phyloP scores from a whole-genome alignment of 2,888 invertebrate species.

The Rhamnusium bicolor region DNA sequence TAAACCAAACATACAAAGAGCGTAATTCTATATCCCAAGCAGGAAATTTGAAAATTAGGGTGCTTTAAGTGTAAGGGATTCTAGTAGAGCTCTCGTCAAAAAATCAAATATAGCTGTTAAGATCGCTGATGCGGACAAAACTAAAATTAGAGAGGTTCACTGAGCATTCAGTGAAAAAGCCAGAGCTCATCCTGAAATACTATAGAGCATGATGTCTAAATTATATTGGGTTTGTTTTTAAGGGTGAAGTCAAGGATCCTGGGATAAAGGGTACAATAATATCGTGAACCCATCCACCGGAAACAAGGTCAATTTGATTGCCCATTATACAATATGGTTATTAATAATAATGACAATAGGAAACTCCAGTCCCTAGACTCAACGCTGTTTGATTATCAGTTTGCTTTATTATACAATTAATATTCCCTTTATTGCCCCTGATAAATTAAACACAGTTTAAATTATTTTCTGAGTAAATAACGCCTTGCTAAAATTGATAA shows the following conservation, averaged over 20 bases:
- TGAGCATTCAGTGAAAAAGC: constrained; percentile 20
- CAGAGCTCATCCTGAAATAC: constrained; percentile 23
- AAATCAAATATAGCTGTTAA: constrained; percentile 25
- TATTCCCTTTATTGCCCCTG: constrained; percentile 10
- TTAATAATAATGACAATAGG: constrained; percentile 30
- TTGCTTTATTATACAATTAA: constrained; percentile 23
- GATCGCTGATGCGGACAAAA: neutral
- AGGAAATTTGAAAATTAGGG: constrained; percentile 2
- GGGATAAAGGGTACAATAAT: constrained; percentile 19
- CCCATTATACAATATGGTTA: constrained; percentile 23
- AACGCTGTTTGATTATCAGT: constrained; percentile 20
- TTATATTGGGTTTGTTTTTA: constrained; percentile 26
- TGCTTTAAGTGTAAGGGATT: neutral
- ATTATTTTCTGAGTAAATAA: constrained; percentile 14
- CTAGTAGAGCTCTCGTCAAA: neutral
- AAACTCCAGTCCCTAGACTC: constrained; percentile 3
- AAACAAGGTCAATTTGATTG: constrained; percentile 31
- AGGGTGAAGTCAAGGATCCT: neutral
- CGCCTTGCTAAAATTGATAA: neutral
- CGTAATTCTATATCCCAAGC: neutral
- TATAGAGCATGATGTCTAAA: constrained; percentile 15
- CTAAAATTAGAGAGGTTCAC: constrained; percentile 16
- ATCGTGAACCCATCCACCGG: constrained; percentile 6
- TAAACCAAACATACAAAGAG: neutral
- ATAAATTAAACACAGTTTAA: constrained; percentile 1